phyloP scores from a whole-genome alignment of 1,140 invertebrate genomes.

The Drosophila oshimai region DNA sequence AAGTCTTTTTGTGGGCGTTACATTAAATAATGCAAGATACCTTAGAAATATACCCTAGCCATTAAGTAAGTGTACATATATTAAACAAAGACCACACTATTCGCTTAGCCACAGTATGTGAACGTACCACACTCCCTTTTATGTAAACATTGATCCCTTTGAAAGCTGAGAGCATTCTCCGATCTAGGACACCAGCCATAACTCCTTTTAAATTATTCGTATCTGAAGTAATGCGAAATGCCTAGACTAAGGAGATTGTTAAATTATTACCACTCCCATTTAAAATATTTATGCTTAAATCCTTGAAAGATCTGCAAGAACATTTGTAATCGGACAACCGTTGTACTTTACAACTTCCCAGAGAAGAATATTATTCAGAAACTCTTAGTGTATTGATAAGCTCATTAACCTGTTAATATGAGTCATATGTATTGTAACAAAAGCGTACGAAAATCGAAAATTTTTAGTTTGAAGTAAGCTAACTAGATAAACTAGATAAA shows the following conservation, averaged over 20 bases:
- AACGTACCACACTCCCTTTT: not conserved
- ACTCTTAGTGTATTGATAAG: conserved; percentile 6
- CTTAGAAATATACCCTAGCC: not conserved
- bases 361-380: not conserved
- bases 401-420: conserved; percentile 3
- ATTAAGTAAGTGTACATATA: conserved; percentile 34
- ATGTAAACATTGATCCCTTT: not conserved
- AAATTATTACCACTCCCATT: conserved; percentile 1
- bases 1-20: not conserved
- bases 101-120: not conserved
- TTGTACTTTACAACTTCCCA: not conserved
- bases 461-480: not conserved
- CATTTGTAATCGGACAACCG: not conserved
- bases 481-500: conserved; percentile 3
- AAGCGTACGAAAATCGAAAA: no score
- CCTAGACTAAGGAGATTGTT: conserved; percentile 32
- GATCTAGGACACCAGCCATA: conserved; percentile 20
- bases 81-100: not conserved
- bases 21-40: not conserved
- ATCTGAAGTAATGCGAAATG: not conserved
- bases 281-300: not conserved
- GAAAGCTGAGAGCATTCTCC: not conserved
- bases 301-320: not conserved
- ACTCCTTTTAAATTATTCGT: not conserved
- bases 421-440: conserved; percentile 15